These are phyloP conservation scores for Sphenopsis melanotis DNA, from an alignment of 2,797 vertebrate species.

Conservation along the genomic window DNA sequence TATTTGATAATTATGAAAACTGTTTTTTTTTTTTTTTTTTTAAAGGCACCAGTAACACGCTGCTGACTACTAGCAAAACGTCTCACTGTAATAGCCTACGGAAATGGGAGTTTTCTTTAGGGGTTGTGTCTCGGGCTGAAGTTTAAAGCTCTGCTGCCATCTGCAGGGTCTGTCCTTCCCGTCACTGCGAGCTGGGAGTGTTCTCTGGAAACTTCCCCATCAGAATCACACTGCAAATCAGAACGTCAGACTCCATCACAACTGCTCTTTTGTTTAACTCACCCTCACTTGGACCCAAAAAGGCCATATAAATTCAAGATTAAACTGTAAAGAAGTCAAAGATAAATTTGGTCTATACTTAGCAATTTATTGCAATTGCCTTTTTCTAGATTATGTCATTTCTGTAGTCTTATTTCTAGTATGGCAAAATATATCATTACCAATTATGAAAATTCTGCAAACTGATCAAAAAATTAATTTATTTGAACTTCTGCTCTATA, in stretches of 20 bases:
- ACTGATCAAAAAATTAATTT: neutral
- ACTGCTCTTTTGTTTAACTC: neutral
- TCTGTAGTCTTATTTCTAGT: neutral
- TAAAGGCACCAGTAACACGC: neutral
- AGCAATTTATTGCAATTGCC: neutral
- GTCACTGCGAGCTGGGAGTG: neutral
- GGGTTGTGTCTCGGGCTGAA: neutral
- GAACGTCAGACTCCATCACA: accelerated
- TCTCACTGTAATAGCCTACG: neutral
- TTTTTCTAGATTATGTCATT: neutral
- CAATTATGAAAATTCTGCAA: neutral
- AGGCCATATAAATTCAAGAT: neutral
- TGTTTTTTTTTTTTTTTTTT: neutral
- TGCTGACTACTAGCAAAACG: neutral
- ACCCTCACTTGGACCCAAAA: neutral
- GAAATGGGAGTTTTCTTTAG: neutral
- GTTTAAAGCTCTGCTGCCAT: constrained; percentile 74
- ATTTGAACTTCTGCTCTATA: neutral
- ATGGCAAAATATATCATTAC: neutral
- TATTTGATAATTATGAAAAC: neutral
- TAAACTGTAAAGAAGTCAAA: neutral
- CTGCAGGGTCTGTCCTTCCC: constrained; percentile 57
- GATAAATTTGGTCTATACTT: neutral
- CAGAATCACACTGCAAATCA: neutral
- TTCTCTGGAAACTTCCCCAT: neutral